Base-by-base conservation (phyloP, 23 tunicate genomes). In the Oikopleura dioica region DNA sequence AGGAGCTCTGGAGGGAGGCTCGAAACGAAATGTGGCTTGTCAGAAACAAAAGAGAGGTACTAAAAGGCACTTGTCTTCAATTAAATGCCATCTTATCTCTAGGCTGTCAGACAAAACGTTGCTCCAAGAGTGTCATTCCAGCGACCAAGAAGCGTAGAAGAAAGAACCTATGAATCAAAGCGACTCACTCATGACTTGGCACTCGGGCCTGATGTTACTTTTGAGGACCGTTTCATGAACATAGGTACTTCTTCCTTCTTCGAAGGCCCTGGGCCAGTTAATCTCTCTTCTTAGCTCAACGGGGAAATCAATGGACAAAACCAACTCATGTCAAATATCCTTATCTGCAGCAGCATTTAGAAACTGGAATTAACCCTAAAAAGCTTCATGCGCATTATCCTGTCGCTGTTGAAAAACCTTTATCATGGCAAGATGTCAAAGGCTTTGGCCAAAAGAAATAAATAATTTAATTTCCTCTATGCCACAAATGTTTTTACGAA, bases 11-110 rank as follows among this genome's bases (percentile, higher is more conserved):
- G 72, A 24, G 72, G 5, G 72, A 63, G 33, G 72, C 72, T 2
- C 16, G 26, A 28, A 63, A 63, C 26, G 72, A 63, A 63, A 63
- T 63, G 72, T 63, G 72, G 72, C 72, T 63, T 31, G 72, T 63
- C 5, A 24, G 72, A 63, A 24, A 63, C 33, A 63, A 63, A 28
- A 23, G 72, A 28, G 30, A 21, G 55, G 55, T n/a, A n/a, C n/a
- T n/a, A n/a, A n/a, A n/a, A n/a, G n/a, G n/a, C n/a, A n/a, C n/a
- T n/a, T n/a, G n/a, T n/a, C n/a, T n/a, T n/a, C n/a, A n/a, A n/a
- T n/a, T n/a, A n/a, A n/a, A n/a, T n/a, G n/a, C n/a, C n/a, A n/a
- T n/a, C n/a, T n/a, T n/a, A n/a, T n/a, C n/a, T n/a, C n/a, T n/a
- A n/a, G n/a, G n/a, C n/a, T n/a, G n/a, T n/a, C n/a, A n/a, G n/a